Base-by-base conservation (phyloP, 2,888 invertebrate species). In the Diarsia mendica region DNA sequence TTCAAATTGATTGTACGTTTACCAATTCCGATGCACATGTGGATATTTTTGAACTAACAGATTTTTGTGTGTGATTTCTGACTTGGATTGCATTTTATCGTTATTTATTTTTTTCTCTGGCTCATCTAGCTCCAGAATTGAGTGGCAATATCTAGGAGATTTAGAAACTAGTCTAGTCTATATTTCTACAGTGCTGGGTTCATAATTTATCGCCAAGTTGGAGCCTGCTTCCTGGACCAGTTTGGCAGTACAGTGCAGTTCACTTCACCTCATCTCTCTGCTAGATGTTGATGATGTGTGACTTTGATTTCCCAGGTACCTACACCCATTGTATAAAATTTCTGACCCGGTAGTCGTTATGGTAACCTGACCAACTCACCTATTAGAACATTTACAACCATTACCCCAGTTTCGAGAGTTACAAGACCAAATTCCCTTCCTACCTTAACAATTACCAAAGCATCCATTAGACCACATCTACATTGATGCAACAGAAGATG, bases 1-100 rank as follows among this genome's bases (percentile, higher is more conserved):
- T 81, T 64, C 51, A 75, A 55, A 72, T 66, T 67, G 61, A 73
- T 80, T 80, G 80, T 55, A 39, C 20, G 39, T 58, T 80, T 49
- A 58, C 51, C 61, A 44, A 61, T 80, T 66, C 18, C 0, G 44
- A 58, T 64, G 67, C 28, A 39, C 49, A 63, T 49, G 23, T 33
- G 10, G 13, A n/a, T 55, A 46, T 63, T 82, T 44, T 77, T 67
- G n/a, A 13, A 67, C 20, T 44, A 23, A 28, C 28, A 20, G 33
- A 67, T 60, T 64, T 44, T 64, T 44, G 4, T 49, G 18, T 53
- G 11, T 23, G 11, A 46, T 60, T 72, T 20, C 13, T 44, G 3
- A 18, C 6, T 51, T 20, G 11, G 15, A 49, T 15, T 9, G 18
- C 20, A 0, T 46, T 46, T 10, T 10, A 15, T 61, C 5, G 20